Conservation (phyloP, 2,113 vertebrate species). For the Brachirus orientalis region DNA sequence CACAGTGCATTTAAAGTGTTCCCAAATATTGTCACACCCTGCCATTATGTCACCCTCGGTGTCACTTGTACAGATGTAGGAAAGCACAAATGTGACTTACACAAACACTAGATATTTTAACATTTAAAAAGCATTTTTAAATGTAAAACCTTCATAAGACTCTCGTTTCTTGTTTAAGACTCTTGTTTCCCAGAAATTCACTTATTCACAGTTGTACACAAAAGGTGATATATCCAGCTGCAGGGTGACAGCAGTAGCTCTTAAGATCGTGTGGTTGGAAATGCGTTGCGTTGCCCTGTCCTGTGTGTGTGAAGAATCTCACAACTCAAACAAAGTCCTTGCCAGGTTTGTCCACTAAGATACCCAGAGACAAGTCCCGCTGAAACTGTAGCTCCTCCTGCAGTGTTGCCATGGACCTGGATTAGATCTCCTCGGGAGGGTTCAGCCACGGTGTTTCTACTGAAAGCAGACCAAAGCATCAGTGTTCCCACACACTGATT, state of each 20-base stretch:
- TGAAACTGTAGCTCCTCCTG: constrained; percentile 42
- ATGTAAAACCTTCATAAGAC: no score
- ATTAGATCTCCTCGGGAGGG: constrained; percentile 55
- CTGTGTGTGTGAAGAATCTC: constrained; percentile 22
- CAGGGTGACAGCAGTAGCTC: no score
- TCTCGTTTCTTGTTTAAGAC: no score
- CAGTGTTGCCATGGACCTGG: constrained; percentile 55
- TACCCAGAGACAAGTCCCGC: constrained; percentile 46
- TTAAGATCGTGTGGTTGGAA: constrained; percentile 35
- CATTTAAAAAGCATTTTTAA: no score
- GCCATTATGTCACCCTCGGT: no score
- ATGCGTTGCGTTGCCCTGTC: constrained; percentile 24
- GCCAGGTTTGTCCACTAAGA: constrained; percentile 59
- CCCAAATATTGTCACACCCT: neutral
- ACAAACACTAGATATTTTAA: no score
- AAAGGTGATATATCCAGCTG: no score
- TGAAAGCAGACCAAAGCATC: neutral
- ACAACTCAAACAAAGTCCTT: constrained; percentile 12
- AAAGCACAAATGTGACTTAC: no score
- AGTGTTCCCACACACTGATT: neutral
- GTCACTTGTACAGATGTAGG: neutral
- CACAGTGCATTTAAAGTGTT: no score
- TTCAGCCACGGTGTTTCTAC: constrained; percentile 17
- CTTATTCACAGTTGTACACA: no score
- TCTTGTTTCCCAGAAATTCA: no score